Evolutionary conservation across 2,797 vertebrate genomes (phyloP), one percentile per base, ranked within the genome.

Genomic region (Sebastes cheni): DNA sequence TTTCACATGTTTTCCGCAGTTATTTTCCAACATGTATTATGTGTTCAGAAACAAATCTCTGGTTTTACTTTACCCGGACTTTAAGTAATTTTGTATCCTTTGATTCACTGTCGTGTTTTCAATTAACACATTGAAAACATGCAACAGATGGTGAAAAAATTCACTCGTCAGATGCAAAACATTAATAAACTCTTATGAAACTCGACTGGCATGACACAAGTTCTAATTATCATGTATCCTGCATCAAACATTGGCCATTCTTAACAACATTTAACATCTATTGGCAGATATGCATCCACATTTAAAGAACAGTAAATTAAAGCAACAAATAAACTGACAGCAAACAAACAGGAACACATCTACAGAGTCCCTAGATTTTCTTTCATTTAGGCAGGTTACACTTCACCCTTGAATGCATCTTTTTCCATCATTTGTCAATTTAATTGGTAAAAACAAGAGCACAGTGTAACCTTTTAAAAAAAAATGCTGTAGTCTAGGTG

Each of bases 201-300:
- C 2, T 58, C n/a, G 3, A 77, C n/a, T 61, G 46, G 58, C 22
- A 62, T 54, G 34, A 67, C 36, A 59, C 20, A 7, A 6, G 20
- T 81, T 52, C 1, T 9, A 30, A 64, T 78, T 67, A 88, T 91
- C 79, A 80, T 92, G 96, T 97, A 98, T 98, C 98, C 98, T 97
- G 97, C 98, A 99, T 96, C 96, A 98, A 99, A 98, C 97, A 94
- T 97, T 89, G 93, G 73, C 89, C 95, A 95, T 95, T 95, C 94
- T 95, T 95, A 97, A 96, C 96, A 96, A 98, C 97, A 98, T 95
- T 98, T 95, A 98, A 99, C 98, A 99, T 97, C 95, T 95, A 96
- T 95, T 97, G 96, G 97, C 95, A 97, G 92, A 97, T 97, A 97
- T 94, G 96, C 96, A 97, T 96, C 94, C 96, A 97, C 96, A 97